Conservation (phyloP, 2,113 vertebrate species). For the Tetraodon nigroviridis region DNA sequence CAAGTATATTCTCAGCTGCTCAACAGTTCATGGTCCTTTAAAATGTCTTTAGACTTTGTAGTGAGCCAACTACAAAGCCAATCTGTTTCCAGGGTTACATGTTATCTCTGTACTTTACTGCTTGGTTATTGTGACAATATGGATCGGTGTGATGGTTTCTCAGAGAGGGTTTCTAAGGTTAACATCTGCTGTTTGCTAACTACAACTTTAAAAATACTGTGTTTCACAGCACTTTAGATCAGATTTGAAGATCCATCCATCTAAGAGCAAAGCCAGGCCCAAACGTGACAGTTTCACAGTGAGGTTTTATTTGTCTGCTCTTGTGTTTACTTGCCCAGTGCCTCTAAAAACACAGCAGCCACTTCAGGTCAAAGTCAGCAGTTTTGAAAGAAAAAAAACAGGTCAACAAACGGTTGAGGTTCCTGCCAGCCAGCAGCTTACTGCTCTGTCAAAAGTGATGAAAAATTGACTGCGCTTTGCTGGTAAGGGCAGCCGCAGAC, state of each 20-base stretch:
- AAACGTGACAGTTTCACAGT: slow-evolving; percentile 63
- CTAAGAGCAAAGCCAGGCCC: slow-evolving; percentile 46
- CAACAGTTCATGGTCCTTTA: no score
- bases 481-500: slow-evolving; percentile 1
- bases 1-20: no score
- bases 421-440: slow-evolving; percentile 34
- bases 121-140: no score
- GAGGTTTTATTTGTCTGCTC: slow-evolving; percentile 64
- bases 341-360: slow-evolving; percentile 54
- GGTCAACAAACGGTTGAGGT: slow-evolving; percentile 47
- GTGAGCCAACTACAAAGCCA: no score
- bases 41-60: no score
- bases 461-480: slow-evolving; percentile 32
- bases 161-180: slow-evolving; percentile 1
- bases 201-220: slow-evolving; percentile 18
- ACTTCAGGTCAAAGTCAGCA: slow-evolving; percentile 62
- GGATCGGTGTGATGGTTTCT: no score
- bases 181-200: not conserved
- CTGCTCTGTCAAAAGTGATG: slow-evolving; percentile 30
- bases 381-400: slow-evolving; percentile 63
- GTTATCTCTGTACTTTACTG: no score
- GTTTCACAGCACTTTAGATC: slow-evolving; percentile 22
- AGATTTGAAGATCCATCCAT: slow-evolving; percentile 41
- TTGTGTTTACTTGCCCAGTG: slow-evolving; percentile 55
- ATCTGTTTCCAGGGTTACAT: no score